These are phyloP conservation scores for Elysia crispata DNA, from an alignment of 2,888 invertebrate species.

Conservation along the genomic window DNA sequence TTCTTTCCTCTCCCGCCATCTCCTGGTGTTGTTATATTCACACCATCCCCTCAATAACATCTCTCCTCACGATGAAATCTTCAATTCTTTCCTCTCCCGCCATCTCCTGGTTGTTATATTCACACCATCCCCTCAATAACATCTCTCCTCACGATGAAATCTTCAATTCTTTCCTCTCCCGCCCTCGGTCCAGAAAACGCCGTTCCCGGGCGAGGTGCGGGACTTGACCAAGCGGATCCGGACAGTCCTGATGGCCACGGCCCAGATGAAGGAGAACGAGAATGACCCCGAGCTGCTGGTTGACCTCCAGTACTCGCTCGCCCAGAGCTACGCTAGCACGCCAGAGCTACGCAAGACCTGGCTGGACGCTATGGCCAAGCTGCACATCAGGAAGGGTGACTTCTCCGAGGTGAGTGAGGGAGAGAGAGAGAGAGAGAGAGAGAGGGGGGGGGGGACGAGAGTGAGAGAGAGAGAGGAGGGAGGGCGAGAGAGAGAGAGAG, in stretches of 20 bases:
- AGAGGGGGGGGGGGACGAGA: no score
- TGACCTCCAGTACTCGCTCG: conserved; percentile 93
- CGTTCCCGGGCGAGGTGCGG: conserved; percentile 92
- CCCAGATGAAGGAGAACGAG: conserved; percentile 92
- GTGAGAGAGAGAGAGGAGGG: no score
- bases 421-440: not conserved
- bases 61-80: not conserved
- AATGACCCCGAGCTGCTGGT: conserved; percentile 94
- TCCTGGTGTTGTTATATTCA: no score
- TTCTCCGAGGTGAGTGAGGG: no score
- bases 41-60: not conserved
- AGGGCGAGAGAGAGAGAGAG: no score
- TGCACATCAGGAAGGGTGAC: conserved; percentile 84
- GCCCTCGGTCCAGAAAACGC: conserved; percentile 77
- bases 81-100: no score
- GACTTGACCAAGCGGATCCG: conserved; percentile 94
- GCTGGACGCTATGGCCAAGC: conserved; percentile 93
- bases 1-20: no score
- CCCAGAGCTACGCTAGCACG: conserved; percentile 92
- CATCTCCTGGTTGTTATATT: no score
- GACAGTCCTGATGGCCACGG: conserved; percentile 95
- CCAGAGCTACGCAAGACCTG: conserved; percentile 95
- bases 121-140: no score
- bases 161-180: no score
- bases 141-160: not conserved